phyloP scores from a whole-genome alignment of 2,888 invertebrate species.

The Andrena minutula region DNA sequence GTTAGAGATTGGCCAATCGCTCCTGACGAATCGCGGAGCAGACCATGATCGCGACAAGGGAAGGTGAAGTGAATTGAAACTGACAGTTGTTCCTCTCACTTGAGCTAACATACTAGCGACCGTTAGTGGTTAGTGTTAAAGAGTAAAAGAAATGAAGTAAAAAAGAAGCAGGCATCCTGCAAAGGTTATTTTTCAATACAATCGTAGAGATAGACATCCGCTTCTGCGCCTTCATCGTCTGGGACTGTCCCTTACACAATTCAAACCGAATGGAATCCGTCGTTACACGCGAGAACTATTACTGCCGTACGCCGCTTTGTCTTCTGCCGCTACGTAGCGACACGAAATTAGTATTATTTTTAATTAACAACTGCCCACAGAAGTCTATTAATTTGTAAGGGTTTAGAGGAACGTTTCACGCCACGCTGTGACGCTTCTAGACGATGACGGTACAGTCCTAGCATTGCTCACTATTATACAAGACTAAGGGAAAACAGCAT shows the following conservation, averaged over 20 bases:
- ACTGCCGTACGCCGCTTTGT: slow-evolving; percentile 12
- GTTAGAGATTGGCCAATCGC: slow-evolving; percentile 67
- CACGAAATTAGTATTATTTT: slow-evolving; percentile 2
- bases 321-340: background rate
- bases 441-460: slow-evolving; percentile 67
- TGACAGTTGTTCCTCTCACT: slow-evolving; percentile 71
- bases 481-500: slow-evolving; percentile 69
- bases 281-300: slow-evolving; percentile 6
- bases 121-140: slow-evolving; percentile 70
- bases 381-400: slow-evolving; percentile 4
- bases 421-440: slow-evolving; percentile 42
- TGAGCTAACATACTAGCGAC: slow-evolving; percentile 69
- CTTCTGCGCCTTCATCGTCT: slow-evolving; percentile 73
- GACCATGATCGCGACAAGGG: slow-evolving; percentile 59
- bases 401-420: background rate
- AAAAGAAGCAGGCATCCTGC: slow-evolving; percentile 71
- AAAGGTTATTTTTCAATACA: slow-evolving; percentile 80
- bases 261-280: slow-evolving; percentile 44
- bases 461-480: slow-evolving; percentile 78
- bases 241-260: slow-evolving; percentile 34
- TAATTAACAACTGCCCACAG: background rate
- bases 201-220: slow-evolving; percentile 72
- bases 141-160: slow-evolving; percentile 63
- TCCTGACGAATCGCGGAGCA: slow-evolving; percentile 54
- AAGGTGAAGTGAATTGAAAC: slow-evolving; percentile 62